Evolutionary conservation across 2,113 vertebrate genomes (phyloP), one percentile per base, ranked within the genome.

Genomic region (Trogon surrucura): DNA sequence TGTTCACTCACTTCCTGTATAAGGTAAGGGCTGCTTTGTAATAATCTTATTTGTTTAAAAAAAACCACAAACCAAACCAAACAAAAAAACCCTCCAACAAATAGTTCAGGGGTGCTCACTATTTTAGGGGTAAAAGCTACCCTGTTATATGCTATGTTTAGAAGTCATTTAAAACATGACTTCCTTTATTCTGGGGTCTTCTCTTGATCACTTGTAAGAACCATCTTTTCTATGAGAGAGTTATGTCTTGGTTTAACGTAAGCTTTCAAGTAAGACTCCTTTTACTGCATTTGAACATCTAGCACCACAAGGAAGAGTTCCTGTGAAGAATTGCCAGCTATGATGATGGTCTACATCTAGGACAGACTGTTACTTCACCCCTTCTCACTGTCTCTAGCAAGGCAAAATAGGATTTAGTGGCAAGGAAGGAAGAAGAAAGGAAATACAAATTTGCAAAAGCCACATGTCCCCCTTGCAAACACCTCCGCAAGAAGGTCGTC

Each of bases 91-190:
- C 41, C 41, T 41, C 38, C 26, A 86, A 44, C 45, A 91, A 86
- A 85, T 56, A 73, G 58, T 65, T 90, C 26, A 71, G 45, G 54
- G 51, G 14, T 6, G 6, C 11, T 90, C 47, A 44, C 57, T 78
- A 22, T 83, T 93, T 83, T 70, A 85, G 45, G 45, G 50, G 79
- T 85, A 80, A 87, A 91, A 92, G 44, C 45, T 85, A 81, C 21
- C 34, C 44, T 66, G n/a, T 73, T 58, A 29, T 1, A 8, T 34
- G 34, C 47, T 93, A 69, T 73, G 85, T 93, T 90, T 56, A 85
- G 54, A 88, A 88, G 75, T 80, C 54, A 62, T 36, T 95, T 89
- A 85, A 95, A 74, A 88, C 65, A 22, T 78, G 69, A 70, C 13
- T 88, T 80, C 57, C 62, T 91, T 89, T 72, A 56, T 88, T 96